Evolutionary conservation across 2,888 invertebrate species (phyloP).

Genomic region (Pherbina coryleti): DNA sequence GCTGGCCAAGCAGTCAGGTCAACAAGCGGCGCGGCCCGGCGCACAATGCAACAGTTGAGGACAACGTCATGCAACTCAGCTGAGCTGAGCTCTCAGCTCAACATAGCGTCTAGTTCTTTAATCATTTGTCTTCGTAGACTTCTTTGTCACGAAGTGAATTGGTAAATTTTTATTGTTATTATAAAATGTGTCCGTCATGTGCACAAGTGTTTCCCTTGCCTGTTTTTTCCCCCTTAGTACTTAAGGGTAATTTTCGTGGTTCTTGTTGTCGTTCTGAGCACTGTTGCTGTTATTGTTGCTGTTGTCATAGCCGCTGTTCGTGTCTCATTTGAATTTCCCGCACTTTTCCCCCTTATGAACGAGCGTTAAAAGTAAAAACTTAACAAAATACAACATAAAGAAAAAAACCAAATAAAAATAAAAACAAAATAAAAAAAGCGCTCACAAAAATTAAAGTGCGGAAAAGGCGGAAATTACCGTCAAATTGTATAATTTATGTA

Average conservation of each 20-base stretch:
- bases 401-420: background rate
- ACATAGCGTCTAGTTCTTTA: background rate
- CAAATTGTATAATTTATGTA: slow-evolving; percentile 18
- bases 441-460: background rate
- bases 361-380: background rate
- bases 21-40: background rate
- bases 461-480: slow-evolving; percentile 13
- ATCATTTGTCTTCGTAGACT: background rate
- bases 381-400: background rate
- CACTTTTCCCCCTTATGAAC: slow-evolving; percentile 1
- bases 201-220: background rate
- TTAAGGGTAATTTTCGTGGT: background rate
- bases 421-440: background rate
- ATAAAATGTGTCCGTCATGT: background rate
- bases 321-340: slow-evolving; percentile 21
- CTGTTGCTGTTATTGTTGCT: background rate
- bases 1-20: background rate
- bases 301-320: background rate
- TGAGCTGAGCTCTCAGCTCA: background rate
- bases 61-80: background rate
- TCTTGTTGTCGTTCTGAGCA: background rate
- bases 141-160: background rate
- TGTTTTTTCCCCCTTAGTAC: background rate
- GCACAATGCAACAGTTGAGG: slow-evolving; percentile 9
- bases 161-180: too few relatives aligned